Base-by-base conservation (phyloP, 2,797 vertebrate genomes). In the Danionella dracula region DNA sequence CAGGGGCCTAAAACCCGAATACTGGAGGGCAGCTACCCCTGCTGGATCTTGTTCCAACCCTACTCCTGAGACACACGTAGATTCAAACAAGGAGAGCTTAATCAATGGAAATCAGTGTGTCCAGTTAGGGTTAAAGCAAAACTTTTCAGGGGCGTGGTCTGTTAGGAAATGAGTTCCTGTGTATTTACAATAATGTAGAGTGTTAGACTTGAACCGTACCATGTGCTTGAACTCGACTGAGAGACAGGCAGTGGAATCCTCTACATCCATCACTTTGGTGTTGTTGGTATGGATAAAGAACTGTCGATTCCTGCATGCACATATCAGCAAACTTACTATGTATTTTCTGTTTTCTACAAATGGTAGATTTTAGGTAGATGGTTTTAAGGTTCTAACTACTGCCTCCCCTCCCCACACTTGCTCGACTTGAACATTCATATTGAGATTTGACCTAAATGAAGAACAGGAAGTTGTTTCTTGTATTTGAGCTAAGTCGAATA, bases 221-320 rank as follows among this genome's bases (percentile, higher is more conserved):
- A 98, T 82, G 81, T 98, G 96, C 79, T 93, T 89, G 70, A 99
- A 98, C 81, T 98, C 96, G 53, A 97, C 96, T 0, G 94, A 96
- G 7, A 98, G 86, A 71, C 93, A 97, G 61, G 95, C 95, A 0
- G 93, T 96, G 10, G 94, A 94, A 56, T 99, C 96, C 71, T 97
- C 96, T 20, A 93, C 91, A 77, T 96, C 95, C 96, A 99, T 98
- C 4, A 92, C 93, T 87, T 99, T 99, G 78, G 93, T 91, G 8
- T 94, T 96, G 51, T 93, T 97, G 72, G 94, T 96, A 74, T 92
- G 91, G 75, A 99, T 96, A 72, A 95, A 92, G 74, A 99, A 99
- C 71, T 95, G 94, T 40, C 96, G 89, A 79, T 92, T 95, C 78
- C 94, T 98, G 64, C 69, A 73, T 34, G 7, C 38, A 68, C 40